These are phyloP conservation scores for Calliopsis andreniformis DNA, from an alignment of 1,140 invertebrate genomes.

Conservation along the genomic window DNA sequence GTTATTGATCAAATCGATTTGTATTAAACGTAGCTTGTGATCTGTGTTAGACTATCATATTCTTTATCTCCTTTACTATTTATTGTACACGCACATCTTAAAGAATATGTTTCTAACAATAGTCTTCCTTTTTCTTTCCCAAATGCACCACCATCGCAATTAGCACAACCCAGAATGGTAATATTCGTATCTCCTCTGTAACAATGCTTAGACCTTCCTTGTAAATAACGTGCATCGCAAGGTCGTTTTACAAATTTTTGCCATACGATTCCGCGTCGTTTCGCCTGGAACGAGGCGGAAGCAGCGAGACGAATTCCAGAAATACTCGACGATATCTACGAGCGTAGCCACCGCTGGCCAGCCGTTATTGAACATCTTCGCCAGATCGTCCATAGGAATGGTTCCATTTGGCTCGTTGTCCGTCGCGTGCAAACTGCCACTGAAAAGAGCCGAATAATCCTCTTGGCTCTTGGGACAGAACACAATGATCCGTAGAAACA, in stretches of 20 bases:
- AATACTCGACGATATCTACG: not conserved
- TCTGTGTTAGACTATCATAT: too few relatives aligned
- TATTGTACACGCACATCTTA: too few relatives aligned
- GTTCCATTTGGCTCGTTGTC: slow-evolving; percentile 50
- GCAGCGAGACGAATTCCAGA: slow-evolving; percentile 21
- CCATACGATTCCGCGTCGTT: slow-evolving; percentile 23
- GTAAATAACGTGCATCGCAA: not conserved
- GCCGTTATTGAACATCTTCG: slow-evolving; percentile 57
- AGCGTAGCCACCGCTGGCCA: not conserved
- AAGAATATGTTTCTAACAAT: too few relatives aligned
- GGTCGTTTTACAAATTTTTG: slow-evolving; percentile 13
- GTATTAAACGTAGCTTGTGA: too few relatives aligned
- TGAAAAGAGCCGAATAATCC: slow-evolving; percentile 16
- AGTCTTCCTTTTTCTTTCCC: too few relatives aligned
- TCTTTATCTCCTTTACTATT: too few relatives aligned
- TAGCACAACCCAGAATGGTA: too few relatives aligned
- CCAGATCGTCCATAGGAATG: slow-evolving; percentile 62
- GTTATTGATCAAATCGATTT: too few relatives aligned
- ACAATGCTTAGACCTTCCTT: not conserved
- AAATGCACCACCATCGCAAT: too few relatives aligned
- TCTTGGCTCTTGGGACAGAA: not conserved
- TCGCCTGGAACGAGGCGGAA: not conserved
- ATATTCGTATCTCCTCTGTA: too few relatives aligned
- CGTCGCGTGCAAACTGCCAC: slow-evolving; percentile 27
- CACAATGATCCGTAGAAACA: not conserved